These are phyloP conservation scores for Lepus timidus DNA, from an alignment of 2,113 vertebrate genomes.

Conservation along the genomic window DNA sequence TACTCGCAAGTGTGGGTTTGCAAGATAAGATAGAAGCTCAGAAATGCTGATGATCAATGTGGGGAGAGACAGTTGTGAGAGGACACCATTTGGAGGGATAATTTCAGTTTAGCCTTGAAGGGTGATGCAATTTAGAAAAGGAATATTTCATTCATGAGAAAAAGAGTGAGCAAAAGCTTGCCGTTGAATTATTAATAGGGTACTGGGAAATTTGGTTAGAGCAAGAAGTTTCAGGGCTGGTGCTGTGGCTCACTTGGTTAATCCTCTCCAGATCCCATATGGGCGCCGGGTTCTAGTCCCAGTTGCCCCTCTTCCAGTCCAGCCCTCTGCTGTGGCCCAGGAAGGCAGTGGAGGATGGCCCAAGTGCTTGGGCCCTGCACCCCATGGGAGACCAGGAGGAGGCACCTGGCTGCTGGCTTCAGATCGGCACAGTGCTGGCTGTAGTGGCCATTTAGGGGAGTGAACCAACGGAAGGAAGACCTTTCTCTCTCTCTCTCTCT, in stretches of 20 bases:
- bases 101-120: conserved; percentile 43
- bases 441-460: no score
- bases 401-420: no score
- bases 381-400: no score
- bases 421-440: background rate
- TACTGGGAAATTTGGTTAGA: background rate
- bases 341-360: no score
- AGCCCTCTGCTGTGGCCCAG: no score
- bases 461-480: no score
- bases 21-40: conserved; percentile 23
- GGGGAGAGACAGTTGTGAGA: background rate
- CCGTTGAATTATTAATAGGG: background rate
- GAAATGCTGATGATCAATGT: background rate
- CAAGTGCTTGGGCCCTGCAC: no score
- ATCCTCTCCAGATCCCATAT: no score
- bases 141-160: conserved; percentile 22
- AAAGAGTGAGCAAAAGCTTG: conserved; percentile 24
- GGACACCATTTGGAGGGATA: conserved; percentile 20
- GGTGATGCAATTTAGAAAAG: conserved; percentile 14
- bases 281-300: no score
- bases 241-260: no score
- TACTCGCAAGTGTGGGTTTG: conserved; percentile 4
- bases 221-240: background rate
- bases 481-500: no score
- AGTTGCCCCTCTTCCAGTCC: no score